Base-by-base conservation (phyloP, 1,140 invertebrate genomes). In the Paraescarpia echinospica region DNA sequence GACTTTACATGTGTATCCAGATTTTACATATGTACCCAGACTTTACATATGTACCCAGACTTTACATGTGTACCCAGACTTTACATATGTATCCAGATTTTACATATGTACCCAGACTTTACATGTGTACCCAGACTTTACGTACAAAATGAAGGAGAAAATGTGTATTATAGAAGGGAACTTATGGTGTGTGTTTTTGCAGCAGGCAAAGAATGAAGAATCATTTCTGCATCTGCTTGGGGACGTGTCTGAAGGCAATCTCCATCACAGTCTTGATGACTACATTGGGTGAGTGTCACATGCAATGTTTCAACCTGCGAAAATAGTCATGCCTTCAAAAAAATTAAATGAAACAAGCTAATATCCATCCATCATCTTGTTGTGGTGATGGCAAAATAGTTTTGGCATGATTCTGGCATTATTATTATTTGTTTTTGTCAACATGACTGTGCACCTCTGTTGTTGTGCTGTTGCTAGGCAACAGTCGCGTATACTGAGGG, bases 191-290 rank as follows among this genome's bases (percentile, higher is more conserved):
- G 92, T 48, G 90, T 94, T 92, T 91, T 94, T 77, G 59, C 22
- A 77, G 59, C 8, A 95, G 93, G 93, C 94, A 0, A 95, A 95
- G 92, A 95, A 95, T 9, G 96, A 97, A 92, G 96, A 96, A n/a
- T 97, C 97, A 92, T 97, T 98, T 92, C 97, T 97, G 93, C 95
- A 96, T 27, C 94, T 97, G 94, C 97, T 94, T 89, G 95, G 95
- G 12, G 93, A 94, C 35, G 94, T 95, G 92, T 94, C 95, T 77
- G 90, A 89, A 2, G 93, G 93, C 33, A 94, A 95, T 91, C 93
- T 95, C 2, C 92, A 94, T 33, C 94, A 94, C 91, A 93, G 94
- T 90, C 35, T 96, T 33, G 94, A 95, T 31, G 94, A 94, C 4
- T 96, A 95, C 93, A 94, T 95, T 51, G 94, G 94, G 59, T 77